These are phyloP conservation scores for Theretra japonica DNA, from an alignment of 2,888 invertebrate genomes.

Conservation along the genomic window DNA sequence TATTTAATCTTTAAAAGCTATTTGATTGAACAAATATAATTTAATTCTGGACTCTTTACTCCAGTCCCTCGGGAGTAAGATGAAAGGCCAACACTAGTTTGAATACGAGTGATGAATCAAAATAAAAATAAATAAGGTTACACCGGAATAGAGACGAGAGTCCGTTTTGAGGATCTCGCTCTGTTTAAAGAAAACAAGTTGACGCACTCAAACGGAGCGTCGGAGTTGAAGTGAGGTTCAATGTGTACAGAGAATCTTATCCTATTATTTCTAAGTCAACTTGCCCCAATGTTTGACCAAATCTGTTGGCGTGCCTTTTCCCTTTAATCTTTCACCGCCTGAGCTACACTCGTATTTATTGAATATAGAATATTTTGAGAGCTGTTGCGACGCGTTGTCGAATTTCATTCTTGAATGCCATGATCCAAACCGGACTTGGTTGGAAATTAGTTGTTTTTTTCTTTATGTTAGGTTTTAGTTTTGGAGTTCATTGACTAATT, in stretches of 20 bases:
- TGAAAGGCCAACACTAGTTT: neutral
- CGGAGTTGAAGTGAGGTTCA: conserved; percentile 72
- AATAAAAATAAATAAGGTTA: conserved; percentile 45
- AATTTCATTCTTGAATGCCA: conserved; percentile 11
- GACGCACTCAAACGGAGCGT: conserved; percentile 73
- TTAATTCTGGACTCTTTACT: neutral
- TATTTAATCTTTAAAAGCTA: neutral
- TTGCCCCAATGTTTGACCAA: conserved; percentile 77
- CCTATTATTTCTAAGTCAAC: conserved; percentile 83
- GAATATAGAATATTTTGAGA: conserved; percentile 44
- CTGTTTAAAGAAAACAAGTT: conserved; percentile 81
- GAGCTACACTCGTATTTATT: conserved; percentile 62
- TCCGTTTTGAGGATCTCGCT: conserved; percentile 59
- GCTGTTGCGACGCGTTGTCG: neutral
- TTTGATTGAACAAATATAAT: neutral
- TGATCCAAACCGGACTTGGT: neutral
- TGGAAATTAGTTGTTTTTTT: neutral
- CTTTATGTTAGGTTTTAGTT: too few species aligned
- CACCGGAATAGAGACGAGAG: conserved; percentile 42
- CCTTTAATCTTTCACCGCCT: conserved; percentile 78
- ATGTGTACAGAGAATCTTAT: conserved; percentile 78
- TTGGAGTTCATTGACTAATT: neutral
- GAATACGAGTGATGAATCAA: conserved; percentile 8
- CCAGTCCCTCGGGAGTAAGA: neutral
- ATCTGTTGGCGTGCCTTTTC: conserved; percentile 73